Evolutionary conservation across 2,888 invertebrate genomes (phyloP), one percentile per base, ranked within the genome.

Genomic region (Lypha dubia): DNA sequence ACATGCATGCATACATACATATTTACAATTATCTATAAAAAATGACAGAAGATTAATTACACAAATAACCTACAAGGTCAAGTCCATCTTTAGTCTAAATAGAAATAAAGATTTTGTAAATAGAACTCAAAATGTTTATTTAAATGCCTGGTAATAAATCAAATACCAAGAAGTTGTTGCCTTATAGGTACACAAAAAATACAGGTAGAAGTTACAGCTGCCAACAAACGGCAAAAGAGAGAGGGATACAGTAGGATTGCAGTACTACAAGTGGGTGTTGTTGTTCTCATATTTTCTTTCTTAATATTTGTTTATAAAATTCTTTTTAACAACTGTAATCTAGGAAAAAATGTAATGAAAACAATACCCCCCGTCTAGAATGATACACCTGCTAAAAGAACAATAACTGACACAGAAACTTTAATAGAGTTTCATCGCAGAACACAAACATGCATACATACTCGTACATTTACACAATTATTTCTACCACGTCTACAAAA

Each of bases 331-430:
- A 17, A n/a, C n/a, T 44, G 20, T 6, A 24, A 53, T 32, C 13
- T 24, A 28, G 0, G 1, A 15, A 22, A 1, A 11, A 7, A n/a
- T 22, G 22, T 49, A 22, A 6, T 8, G 20, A n/a, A 38, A 2
- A 35, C 15, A 58, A 35, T 17, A 8, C 3, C 13, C 22, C 15
- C n/a, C n/a, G n/a, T n/a, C n/a, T n/a, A n/a, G 6, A 15, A 1
- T 24, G n/a, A 79, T 70, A 62, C 70, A 74, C 83, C 76, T 83
- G 70, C 81, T 83, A 76, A 67, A 74, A 77, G 56, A 46, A 51
- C 53, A 17, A 46, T 60, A 35, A n/a, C n/a, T 63, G 44, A 70
- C 49, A 63, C 65, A 28, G 38, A 20, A 22, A n/a, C 17, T 38
- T 38, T 68, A 20, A 38, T 9, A 7, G 3, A 20, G 5, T 46